Percentiles rank a stretch among this genome's conserved stretches.
phyloP scores from a whole-genome alignment of 92 coral and sea anemone species.

The Montipora capitata region DNA sequence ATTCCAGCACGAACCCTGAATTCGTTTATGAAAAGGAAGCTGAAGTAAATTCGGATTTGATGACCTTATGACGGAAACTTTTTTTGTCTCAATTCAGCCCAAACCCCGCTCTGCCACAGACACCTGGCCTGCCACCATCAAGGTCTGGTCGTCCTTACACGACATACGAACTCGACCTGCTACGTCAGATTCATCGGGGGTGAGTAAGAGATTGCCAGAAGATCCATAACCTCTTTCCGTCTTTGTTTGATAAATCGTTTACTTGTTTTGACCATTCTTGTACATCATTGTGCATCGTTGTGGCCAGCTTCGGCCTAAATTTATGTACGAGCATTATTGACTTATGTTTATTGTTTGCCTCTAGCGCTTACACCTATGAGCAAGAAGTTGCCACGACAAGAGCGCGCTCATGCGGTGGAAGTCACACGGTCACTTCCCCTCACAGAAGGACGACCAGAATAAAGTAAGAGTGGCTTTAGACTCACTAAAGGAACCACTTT shows the following conservation, averaged over 20 bases:
- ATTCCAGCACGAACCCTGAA: too few species aligned
- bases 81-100: slow-evolving; percentile 52
- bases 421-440: slow-evolving; percentile 93
- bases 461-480: slow-evolving; percentile 69
- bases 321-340: not conserved
- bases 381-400: slow-evolving; percentile 85
- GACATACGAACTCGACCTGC: slow-evolving; percentile 92
- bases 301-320: too few species aligned
- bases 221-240: too few species aligned
- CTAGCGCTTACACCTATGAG: slow-evolving; percentile 73
- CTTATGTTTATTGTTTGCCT: not conserved
- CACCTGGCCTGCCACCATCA: slow-evolving; percentile 89
- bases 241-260: not conserved
- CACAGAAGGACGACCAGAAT: slow-evolving; percentile 87
- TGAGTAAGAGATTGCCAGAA: slow-evolving; percentile 29
- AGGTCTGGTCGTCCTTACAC: slow-evolving; percentile 97
- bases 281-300: too few species aligned
- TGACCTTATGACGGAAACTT: too few species aligned
- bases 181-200: slow-evolving; percentile 97
- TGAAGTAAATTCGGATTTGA: too few species aligned
- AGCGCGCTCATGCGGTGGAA: slow-evolving; percentile 95
- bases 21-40: too few species aligned
- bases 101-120: slow-evolving; percentile 92
- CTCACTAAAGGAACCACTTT: not conserved
- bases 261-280: too few species aligned